These are phyloP conservation scores for Malaclemys terrapin DNA, from an alignment of 2,113 vertebrate species.

Conservation along the genomic window DNA sequence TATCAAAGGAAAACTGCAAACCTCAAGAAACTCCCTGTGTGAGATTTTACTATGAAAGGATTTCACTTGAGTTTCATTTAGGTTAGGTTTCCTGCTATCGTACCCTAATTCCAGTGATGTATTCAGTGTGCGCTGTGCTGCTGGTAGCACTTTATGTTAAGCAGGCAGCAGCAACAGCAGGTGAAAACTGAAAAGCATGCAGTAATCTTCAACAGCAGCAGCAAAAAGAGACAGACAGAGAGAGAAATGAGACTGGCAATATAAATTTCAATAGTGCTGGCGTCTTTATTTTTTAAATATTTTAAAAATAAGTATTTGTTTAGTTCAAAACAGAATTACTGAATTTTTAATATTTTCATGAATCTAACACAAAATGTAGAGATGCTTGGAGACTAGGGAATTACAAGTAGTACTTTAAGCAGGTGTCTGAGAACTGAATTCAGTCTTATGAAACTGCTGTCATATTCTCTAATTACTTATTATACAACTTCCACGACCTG, in stretches of 20 bases:
- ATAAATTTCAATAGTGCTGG: background rate
- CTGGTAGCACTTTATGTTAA: background rate
- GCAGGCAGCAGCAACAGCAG: background rate
- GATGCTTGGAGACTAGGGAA: background rate
- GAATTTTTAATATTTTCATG: background rate
- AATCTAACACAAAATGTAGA: background rate
- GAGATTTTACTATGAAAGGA: background rate
- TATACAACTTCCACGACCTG: background rate
- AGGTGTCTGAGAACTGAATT: background rate
- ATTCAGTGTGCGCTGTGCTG: background rate
- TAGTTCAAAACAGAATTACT: background rate
- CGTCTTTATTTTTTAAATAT: background rate
- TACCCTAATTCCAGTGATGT: background rate
- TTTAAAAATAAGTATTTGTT: background rate
- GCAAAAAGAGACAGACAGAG: background rate
- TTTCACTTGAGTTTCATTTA: background rate
- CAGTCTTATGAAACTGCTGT: background rate
- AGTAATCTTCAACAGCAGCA: background rate
- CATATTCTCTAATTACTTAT: background rate
- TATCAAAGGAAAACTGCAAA: background rate
- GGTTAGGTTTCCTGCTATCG: background rate
- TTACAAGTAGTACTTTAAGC: background rate
- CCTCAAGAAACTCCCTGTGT: background rate
- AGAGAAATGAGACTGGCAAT: fast-evolving
- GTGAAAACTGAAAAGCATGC: background rate